These are phyloP conservation scores for Notocelia uddmanniana DNA, from an alignment of 2,888 invertebrate species.

Conservation along the genomic window DNA sequence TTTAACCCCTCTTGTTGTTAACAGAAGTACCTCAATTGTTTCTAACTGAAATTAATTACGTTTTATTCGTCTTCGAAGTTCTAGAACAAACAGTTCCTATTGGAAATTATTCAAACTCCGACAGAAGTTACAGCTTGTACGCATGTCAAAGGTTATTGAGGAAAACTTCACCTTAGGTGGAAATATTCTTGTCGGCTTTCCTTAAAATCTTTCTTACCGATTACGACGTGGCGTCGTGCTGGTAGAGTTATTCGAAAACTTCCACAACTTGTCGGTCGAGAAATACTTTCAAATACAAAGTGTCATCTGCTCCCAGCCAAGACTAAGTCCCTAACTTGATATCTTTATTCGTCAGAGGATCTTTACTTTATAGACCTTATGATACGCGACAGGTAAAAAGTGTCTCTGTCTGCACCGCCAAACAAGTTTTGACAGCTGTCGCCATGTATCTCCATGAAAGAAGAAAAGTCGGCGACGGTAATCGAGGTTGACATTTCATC, in stretches of 20 bases:
- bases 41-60: constrained; percentile 34
- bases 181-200: constrained; percentile 34
- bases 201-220: constrained; percentile 10
- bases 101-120: constrained; percentile 30
- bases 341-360: constrained; percentile 6
- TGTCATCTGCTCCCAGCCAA: constrained; percentile 12
- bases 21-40: constrained; percentile 33
- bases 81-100: constrained; percentile 37
- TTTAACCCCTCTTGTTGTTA: constrained; percentile 26
- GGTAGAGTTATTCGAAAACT: constrained; percentile 35
- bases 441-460: constrained; percentile 24
- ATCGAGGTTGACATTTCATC: constrained; percentile 35
- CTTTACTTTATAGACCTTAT: constrained; percentile 30
- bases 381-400: constrained; percentile 31
- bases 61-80: constrained; percentile 30
- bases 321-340: constrained; percentile 13
- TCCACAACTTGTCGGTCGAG: constrained; percentile 23
- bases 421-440: constrained; percentile 45
- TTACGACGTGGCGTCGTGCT: constrained; percentile 30
- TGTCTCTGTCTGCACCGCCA: constrained; percentile 24
- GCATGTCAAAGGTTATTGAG: constrained; percentile 23
- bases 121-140: constrained; percentile 13
- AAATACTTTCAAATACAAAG: constrained; percentile 24
- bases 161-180: constrained; percentile 8
- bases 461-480: constrained; percentile 37